Evolutionary conservation across 2,113 vertebrate genomes (phyloP).

Genomic region (Sialia sialis): DNA sequence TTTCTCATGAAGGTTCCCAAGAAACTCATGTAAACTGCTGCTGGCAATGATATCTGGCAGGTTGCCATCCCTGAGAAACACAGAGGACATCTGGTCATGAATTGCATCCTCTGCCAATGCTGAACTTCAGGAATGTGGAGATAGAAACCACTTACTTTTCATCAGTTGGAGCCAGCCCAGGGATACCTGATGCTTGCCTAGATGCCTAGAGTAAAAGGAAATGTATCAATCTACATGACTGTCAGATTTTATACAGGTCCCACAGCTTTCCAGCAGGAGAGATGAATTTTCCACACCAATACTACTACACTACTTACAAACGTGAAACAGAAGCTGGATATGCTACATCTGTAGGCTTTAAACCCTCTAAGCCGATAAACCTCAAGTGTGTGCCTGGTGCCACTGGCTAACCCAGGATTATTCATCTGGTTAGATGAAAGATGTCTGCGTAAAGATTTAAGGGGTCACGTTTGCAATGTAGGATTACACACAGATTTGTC

Average conservation of each 20-base stretch:
- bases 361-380: neutral
- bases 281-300: neutral
- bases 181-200: slow-evolving; percentile 88
- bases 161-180: slow-evolving; percentile 89
- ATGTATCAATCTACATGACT: neutral
- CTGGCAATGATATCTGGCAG: slow-evolving; percentile 88
- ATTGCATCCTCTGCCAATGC: neutral
- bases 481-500: neutral
- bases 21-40: slow-evolving; percentile 91
- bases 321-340: neutral
- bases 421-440: neutral
- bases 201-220: slow-evolving; percentile 80
- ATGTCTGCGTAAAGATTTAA: neutral
- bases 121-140: neutral
- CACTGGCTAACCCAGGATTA: neutral
- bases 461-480: accelerated
- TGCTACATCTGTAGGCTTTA: neutral
- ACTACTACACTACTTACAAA: neutral
- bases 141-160: slow-evolving; percentile 84
- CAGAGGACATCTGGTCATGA: neutral
- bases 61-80: slow-evolving; percentile 87
- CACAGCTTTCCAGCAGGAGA: neutral
- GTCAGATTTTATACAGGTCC: neutral
- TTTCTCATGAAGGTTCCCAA: slow-evolving; percentile 85
- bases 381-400: neutral